A percentile compares a stretch with the other conserved stretches of the same genome.
phyloP scores from a whole-genome alignment of 2,797 vertebrate species.

The Amblyopsis hoosieri region DNA sequence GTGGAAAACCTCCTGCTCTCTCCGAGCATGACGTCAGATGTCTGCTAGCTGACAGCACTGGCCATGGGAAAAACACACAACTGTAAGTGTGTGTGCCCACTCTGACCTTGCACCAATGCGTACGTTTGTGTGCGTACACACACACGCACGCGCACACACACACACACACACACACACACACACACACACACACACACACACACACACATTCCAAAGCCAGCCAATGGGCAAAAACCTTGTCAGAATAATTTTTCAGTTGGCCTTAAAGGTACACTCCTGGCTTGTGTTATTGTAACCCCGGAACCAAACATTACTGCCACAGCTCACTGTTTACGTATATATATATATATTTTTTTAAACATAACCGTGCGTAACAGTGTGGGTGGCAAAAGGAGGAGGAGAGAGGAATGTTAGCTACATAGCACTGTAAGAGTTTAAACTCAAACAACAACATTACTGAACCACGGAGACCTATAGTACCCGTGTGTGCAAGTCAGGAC shows the following conservation, averaged over 20 bases:
- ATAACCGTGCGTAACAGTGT: no score
- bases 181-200: conserved; percentile 10
- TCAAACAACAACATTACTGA: no score
- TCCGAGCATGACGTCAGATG: conserved; percentile 62
- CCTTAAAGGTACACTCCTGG: neutral
- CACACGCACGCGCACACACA: conserved; percentile 20
- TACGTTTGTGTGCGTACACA: neutral
- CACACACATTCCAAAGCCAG: conserved; percentile 2
- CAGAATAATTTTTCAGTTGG: neutral
- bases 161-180: conserved; percentile 11
- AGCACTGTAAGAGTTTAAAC: no score
- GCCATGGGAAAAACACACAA: conserved; percentile 60
- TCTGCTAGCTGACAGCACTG: conserved; percentile 55
- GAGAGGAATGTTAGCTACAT: no score
- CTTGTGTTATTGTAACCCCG: neutral
- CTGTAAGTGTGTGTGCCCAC: conserved; percentile 12
- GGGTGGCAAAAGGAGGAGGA: no score
- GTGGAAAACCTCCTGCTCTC: conserved; percentile 57
- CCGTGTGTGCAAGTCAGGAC: no score
- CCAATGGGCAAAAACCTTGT: neutral
- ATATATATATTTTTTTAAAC: no score
- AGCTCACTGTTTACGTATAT: no score
- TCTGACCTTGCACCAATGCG: conserved; percentile 30
- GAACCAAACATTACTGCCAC: no score
- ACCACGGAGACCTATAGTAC: no score